phyloP scores from a whole-genome alignment of 2,888 invertebrate species.

The Agonopterix subpropinquella region DNA sequence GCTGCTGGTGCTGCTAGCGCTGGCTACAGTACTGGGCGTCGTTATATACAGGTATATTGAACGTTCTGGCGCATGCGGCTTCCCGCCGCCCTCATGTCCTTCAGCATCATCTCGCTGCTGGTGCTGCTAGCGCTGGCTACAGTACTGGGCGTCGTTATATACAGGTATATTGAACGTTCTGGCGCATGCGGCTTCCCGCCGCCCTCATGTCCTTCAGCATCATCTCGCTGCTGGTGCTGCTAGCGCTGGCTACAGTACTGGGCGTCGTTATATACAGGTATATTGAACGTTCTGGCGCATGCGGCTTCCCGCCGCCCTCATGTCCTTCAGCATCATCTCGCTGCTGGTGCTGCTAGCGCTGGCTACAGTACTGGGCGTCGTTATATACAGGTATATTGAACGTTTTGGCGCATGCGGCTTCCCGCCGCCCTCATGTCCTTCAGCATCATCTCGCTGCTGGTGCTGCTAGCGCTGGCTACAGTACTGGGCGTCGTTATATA shows the following conservation, averaged over 20 bases:
- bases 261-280: slow-evolving; percentile 89
- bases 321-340: slow-evolving; percentile 90
- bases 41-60: slow-evolving; percentile 80
- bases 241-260: slow-evolving; percentile 93
- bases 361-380: slow-evolving; percentile 93
- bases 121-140: slow-evolving; percentile 91
- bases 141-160: slow-evolving; percentile 93
- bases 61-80: slow-evolving; percentile 38
- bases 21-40: slow-evolving; percentile 94
- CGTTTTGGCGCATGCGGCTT: no score
- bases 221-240: slow-evolving; percentile 85
- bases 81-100: slow-evolving; percentile 91
- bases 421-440: slow-evolving; percentile 92
- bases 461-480: slow-evolving; percentile 89
- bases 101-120: slow-evolving; percentile 88
- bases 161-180: slow-evolving; percentile 40
- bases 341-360: slow-evolving; percentile 89
- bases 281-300: no score
- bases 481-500: slow-evolving; percentile 95
- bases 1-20: slow-evolving; percentile 86
- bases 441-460: slow-evolving; percentile 88
- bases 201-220: slow-evolving; percentile 91
- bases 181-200: slow-evolving; percentile 77
- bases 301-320: slow-evolving; percentile 85
- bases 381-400: slow-evolving; percentile 78